Base-by-base conservation (phyloP, 2,113 vertebrate genomes). In the Prunella fulvescens region DNA sequence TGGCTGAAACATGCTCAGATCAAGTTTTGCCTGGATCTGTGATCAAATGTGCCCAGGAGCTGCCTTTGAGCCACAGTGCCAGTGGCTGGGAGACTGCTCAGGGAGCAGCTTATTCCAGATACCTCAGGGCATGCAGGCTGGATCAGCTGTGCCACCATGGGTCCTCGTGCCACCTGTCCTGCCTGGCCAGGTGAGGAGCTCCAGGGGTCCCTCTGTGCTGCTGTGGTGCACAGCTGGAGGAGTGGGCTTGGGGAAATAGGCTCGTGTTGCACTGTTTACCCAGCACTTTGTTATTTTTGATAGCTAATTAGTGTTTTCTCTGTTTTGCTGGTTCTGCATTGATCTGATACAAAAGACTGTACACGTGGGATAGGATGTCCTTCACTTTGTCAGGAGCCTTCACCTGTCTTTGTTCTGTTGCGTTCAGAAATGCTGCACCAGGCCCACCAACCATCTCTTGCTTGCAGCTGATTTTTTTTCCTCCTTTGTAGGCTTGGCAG, bases 241-340 rank as follows among this genome's bases (percentile, higher is more conserved):
- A 64, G 17, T 3, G 29, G 54, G 29, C 9, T 5, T 14, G 74
- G 42, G 40, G 31, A 23, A 73, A 62, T 13, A 5, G 0, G 0
- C 20, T 2, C 11, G 0, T 9, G 28, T 40, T 31, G 35, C 8
- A 0, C 44, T 56, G 2, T 86, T 92, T 54, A 10, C 51, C 12
- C 71, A 72, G 25, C 15, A 29, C 45, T 65, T 64, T 5, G 61
- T 56, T 56, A 28, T 48, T 69, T 81, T 39, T 40, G 66, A 35
- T 57, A 20, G 61, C 47, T 44, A 20, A 61, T 86, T 47, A 57
- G 58, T 2, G 18, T 25, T 69, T 28, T 69, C 28, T 64, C 24
- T 33, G 3, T 57, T 84, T 42, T 48, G 51, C 35, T 19, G 4
- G 17, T 53, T 80, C 70, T 67, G 6, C 37, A 14, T 18, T 14